phyloP scores from a whole-genome alignment of 2,888 invertebrate genomes.

The Exocentrus adspersus region DNA sequence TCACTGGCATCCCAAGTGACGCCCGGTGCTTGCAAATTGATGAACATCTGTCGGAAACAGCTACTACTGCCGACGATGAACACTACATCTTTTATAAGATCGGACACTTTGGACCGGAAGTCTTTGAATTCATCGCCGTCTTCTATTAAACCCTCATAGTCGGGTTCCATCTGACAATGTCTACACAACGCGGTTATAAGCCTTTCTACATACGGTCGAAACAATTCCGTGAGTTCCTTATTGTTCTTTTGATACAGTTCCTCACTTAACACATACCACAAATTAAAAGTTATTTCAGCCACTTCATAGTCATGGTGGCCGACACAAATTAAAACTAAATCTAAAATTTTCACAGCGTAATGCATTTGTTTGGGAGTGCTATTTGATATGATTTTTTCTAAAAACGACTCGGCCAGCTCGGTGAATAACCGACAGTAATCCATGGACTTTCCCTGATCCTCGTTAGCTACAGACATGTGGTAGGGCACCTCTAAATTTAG shows the following conservation, averaged over 20 bases:
- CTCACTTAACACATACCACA: conserved; percentile 97
- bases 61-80: conserved; percentile 94
- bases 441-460: conserved; percentile 92
- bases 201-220: conserved; percentile 91
- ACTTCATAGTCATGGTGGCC: conserved; percentile 96
- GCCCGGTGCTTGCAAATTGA: conserved; percentile 76
- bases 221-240: conserved; percentile 81
- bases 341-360: conserved; percentile 85
- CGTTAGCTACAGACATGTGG: conserved; percentile 90
- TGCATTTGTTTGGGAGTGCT: conserved; percentile 71
- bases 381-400: conserved; percentile 80
- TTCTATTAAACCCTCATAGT: conserved; percentile 87
- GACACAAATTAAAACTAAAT: conserved; percentile 89
- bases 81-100: conserved; percentile 95
- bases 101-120: conserved; percentile 87
- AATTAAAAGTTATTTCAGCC: conserved; percentile 90
- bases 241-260: conserved; percentile 89
- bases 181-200: conserved; percentile 87
- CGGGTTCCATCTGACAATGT: conserved; percentile 96
- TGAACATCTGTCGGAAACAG: conserved; percentile 92
- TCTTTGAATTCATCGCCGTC: conserved; percentile 86
- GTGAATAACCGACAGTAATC: conserved; percentile 96
- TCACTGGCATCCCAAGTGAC: conserved; percentile 93
- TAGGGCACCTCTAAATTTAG: conserved; percentile 85
- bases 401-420: conserved; percentile 90